These are phyloP conservation scores for Venustaconcha ellipsiformis DNA, from an alignment of 1,140 invertebrate species.

Conservation along the genomic window DNA sequence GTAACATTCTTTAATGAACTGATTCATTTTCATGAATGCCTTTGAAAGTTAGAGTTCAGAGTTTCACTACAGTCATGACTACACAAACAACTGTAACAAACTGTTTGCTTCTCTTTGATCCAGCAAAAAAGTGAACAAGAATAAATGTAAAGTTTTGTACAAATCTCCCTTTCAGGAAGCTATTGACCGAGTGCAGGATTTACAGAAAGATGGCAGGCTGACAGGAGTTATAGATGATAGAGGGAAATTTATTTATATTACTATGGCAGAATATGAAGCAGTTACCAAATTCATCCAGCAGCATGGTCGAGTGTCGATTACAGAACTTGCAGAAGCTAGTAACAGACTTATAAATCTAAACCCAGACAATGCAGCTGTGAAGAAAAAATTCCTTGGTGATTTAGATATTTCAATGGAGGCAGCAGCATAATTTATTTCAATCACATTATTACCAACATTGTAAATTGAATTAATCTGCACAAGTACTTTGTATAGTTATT, in stretches of 20 bases:
- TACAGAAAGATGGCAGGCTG: slow-evolving; percentile 81
- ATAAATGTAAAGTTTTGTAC: not conserved
- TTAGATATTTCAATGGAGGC: slow-evolving; percentile 3
- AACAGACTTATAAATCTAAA: slow-evolving; percentile 91
- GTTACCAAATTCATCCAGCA: slow-evolving; percentile 98
- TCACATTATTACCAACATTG: no score
- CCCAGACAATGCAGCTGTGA: slow-evolving; percentile 51
- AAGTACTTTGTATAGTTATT: no score
- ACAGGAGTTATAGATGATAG: slow-evolving; percentile 97
- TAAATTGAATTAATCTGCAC: no score
- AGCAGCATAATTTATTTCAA: not conserved
- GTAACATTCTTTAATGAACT: no score
- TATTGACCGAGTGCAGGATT: slow-evolving; percentile 81
- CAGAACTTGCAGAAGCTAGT: slow-evolving; percentile 93
- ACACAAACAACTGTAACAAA: no score
- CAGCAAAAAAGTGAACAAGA: no score
- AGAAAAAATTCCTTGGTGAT: slow-evolving; percentile 36
- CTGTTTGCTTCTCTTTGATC: no score
- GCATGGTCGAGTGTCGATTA: slow-evolving; percentile 92
- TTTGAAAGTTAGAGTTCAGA: no score
- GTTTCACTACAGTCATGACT: no score
- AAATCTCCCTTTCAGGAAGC: slow-evolving; percentile 63
- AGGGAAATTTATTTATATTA: slow-evolving; percentile 99
- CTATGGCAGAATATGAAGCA: slow-evolving; percentile 87
- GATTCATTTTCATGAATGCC: no score